Evolutionary conservation across 2,113 vertebrate genomes (phyloP), one percentile per base, ranked within the genome.

Genomic region (Galbula dea): DNA sequence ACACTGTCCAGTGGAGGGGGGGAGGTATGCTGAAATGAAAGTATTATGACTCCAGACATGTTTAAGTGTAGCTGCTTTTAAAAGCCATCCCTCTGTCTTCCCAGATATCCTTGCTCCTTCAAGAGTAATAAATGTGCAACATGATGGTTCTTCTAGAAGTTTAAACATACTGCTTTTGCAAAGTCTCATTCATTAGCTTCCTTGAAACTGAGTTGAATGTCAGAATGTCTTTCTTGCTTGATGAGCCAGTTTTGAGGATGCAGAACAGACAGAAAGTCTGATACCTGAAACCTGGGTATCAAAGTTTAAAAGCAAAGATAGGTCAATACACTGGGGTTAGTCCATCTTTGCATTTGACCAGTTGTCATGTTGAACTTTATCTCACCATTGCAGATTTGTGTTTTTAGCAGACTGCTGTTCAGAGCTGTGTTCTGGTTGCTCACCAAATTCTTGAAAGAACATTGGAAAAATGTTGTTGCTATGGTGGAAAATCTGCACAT

Each of bases 21-120:
- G 43, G 51, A 34, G 26, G 58, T 57, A 18, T 79, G 29, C 36
- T 27, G 41, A 85, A 66, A 54, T 37, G 15, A 24, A 72, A 16
- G 21, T 66, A 22, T n/a, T 1, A 0, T 24, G 52, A 57, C 36
- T 69, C 5, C 30, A 59, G 57, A 79, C 1, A 6, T 12, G 3
- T 73, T 3, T 73, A 74, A 66, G 26, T 45, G 26, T 71, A 36
- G 18, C n/a, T 94, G 12, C 52, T 65, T 72, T 29, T 71, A 55
- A 72, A 84, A 84, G 9, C 7, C 9, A 36, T 82, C 7, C 30
- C 30, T 27, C 30, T 23, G 39, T 75, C 58, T 76, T 88, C 63
- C 36, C 29, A 73, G 63, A 30, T 59, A 63, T 8, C 10, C 20
- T 0, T 63, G 18, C 30, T 74, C 4, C 37, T 86, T 66, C 74